A percentile compares a stretch with the other conserved stretches of the same genome.
Evolutionary conservation across 92 coral and sea anemone genomes (phyloP).

Genomic region (Isaurus tuberculatus): DNA sequence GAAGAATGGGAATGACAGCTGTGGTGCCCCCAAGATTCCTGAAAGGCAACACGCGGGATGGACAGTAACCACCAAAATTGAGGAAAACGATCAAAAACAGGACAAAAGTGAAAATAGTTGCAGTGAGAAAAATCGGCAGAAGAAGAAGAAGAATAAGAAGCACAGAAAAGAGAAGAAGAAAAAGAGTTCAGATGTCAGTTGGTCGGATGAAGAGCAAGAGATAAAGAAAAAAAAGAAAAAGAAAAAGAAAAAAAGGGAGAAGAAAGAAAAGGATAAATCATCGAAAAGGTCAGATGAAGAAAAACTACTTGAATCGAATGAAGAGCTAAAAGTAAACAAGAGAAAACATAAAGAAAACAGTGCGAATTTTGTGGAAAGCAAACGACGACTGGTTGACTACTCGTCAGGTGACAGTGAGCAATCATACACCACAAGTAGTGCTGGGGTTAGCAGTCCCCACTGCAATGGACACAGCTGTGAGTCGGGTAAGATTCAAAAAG

Average conservation of each 20-base stretch:
- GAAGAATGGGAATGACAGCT: conserved; percentile 57
- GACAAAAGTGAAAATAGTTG: conserved; percentile 30
- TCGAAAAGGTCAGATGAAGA: conserved; percentile 42
- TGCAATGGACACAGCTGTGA: conserved; percentile 30
- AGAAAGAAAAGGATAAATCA: conserved; percentile 50
- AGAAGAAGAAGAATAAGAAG: conserved; percentile 48
- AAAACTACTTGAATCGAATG: conserved; percentile 48
- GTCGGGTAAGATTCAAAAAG: not conserved
- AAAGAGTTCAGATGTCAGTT: conserved; percentile 37
- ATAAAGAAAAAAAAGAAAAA: conserved; percentile 64
- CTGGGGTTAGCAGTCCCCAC: not conserved
- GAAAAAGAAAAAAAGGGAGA: conserved; percentile 59
- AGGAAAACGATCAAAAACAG: conserved; percentile 29
- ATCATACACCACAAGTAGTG: conserved; percentile 19
- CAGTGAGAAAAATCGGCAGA: conserved; percentile 29
- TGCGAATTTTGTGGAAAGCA: conserved; percentile 47
- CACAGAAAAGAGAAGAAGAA: conserved; percentile 63
- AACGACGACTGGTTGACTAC: conserved; percentile 67
- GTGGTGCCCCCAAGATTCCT: conserved; percentile 86
- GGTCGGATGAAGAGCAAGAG: conserved; percentile 39
- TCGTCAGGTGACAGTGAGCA: conserved; percentile 67
- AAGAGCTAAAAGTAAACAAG: conserved; percentile 52
- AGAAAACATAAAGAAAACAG: conserved; percentile 54
- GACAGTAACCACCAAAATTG: conserved; percentile 72
- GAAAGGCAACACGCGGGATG: conserved; percentile 99